Evolutionary conservation across 2,113 vertebrate genomes (phyloP).

Genomic region (Corythaixoides concolor): DNA sequence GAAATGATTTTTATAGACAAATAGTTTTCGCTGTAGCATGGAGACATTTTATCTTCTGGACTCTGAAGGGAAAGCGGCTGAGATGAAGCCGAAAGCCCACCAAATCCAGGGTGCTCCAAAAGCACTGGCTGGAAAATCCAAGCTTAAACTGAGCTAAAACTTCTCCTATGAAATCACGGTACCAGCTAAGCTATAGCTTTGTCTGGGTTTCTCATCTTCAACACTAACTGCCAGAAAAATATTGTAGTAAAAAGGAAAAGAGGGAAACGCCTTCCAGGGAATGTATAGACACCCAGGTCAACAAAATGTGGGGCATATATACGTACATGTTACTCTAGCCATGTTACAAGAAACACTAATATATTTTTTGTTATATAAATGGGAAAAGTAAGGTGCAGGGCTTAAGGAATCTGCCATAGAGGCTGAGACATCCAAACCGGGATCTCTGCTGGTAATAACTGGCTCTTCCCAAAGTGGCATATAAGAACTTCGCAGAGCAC

Average conservation of each 20-base stretch:
- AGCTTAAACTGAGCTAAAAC: background rate
- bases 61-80: background rate
- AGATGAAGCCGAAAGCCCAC: background rate
- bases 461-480: background rate
- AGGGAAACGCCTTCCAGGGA: background rate
- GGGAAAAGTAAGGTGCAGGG: background rate
- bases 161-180: fast-evolving
- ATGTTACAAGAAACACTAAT: background rate
- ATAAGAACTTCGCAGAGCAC: background rate
- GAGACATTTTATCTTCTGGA: background rate
- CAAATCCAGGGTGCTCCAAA: background rate
- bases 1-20: background rate
- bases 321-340: no score
- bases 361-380: background rate
- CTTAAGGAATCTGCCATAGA: background rate
- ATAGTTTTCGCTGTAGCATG: background rate
- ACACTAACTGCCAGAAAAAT: background rate
- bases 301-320: background rate
- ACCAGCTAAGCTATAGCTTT: background rate
- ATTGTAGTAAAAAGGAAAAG: background rate
- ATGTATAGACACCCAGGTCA: background rate
- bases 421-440: background rate
- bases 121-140: background rate
- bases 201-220: background rate
- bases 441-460: background rate